Evolutionary conservation across 2,113 vertebrate species (phyloP), one percentile per base, ranked within the genome.

Genomic region (Lonchura striata): DNA sequence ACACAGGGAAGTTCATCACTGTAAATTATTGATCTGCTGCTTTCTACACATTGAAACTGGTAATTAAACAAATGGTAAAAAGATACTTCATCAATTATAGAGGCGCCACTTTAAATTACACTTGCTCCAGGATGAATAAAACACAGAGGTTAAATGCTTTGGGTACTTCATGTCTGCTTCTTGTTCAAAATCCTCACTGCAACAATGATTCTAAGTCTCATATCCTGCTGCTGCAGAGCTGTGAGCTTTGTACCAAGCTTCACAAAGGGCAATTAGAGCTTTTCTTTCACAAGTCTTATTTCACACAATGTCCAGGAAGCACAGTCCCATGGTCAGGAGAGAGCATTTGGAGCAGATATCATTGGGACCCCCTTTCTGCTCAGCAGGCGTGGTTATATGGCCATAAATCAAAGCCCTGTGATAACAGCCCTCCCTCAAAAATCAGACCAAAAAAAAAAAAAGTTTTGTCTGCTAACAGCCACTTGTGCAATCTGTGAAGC

Each of bases 31-130:
- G 94, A 97, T 94, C 82, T 52, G 7, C 86, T 89, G 91, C 93
- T 95, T 90, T 95, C 96, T 95, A 96, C 78, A 83, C 88, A 88
- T 42, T 82, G 93, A 87, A 94, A 90, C 92, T 94, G 94, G 95
- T 96, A 97, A 95, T 97, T 97, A 97, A 95, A 97, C 86, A 94
- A 96, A 86, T 66, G 87, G 95, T 93, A 96, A 89, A 86, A 68
- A 94, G 96, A 97, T 94, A 89, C 94, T 85, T 92, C 92, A 97
- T 96, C 72, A 95, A 96, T 97, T 95, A 97, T 94, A 88, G 79
- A 96, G 66, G 56, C 86, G 85, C 57, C 95, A 94, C 71, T 91
- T 96, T 97, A 94, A 96, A 95, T 97, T 95, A 95, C 94, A 96
- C 79, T 93, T 93, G 69, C 95, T 90, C 25, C 47, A 47, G 63